These are phyloP conservation scores for Lepidurus apus DNA, from an alignment of 1,140 invertebrate species.

Conservation along the genomic window DNA sequence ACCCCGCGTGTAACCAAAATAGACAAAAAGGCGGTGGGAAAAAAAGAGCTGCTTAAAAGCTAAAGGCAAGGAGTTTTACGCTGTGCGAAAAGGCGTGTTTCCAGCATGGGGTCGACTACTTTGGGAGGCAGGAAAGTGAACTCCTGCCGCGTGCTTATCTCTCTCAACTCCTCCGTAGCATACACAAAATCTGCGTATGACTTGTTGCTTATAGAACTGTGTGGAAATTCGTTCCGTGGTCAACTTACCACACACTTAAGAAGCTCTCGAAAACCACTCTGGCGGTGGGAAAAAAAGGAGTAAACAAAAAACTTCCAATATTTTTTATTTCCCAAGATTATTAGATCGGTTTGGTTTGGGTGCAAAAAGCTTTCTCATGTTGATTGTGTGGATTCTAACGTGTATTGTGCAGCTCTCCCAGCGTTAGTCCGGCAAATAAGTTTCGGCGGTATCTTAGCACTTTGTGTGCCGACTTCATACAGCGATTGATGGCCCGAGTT, in stretches of 20 bases:
- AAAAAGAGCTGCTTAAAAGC: background rate
- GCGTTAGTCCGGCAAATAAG: constrained; percentile 1
- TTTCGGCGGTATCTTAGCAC: constrained; percentile 13
- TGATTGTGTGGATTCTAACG: background rate
- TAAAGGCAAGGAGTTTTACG: background rate
- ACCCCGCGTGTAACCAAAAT: background rate
- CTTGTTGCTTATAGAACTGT: background rate
- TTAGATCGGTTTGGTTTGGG: background rate
- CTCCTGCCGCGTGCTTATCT: constrained; percentile 7
- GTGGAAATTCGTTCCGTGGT: background rate
- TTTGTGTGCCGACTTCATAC: constrained; percentile 13
- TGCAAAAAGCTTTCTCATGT: background rate
- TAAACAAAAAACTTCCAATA: background rate
- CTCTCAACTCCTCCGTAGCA: background rate
- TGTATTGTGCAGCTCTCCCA: background rate
- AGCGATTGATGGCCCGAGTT: background rate
- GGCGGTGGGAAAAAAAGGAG: background rate
- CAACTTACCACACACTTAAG: background rate
- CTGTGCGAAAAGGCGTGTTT: constrained; percentile 17
- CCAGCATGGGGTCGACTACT: constrained; percentile 14
- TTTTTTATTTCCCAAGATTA: background rate
- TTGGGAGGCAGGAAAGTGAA: constrained; percentile 17
- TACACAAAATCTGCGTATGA: background rate
- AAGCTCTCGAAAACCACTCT: background rate
- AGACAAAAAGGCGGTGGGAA: background rate